These are phyloP conservation scores for Phataginus tetradactyla DNA, from an alignment of 2,797 vertebrate genomes.

Conservation along the genomic window DNA sequence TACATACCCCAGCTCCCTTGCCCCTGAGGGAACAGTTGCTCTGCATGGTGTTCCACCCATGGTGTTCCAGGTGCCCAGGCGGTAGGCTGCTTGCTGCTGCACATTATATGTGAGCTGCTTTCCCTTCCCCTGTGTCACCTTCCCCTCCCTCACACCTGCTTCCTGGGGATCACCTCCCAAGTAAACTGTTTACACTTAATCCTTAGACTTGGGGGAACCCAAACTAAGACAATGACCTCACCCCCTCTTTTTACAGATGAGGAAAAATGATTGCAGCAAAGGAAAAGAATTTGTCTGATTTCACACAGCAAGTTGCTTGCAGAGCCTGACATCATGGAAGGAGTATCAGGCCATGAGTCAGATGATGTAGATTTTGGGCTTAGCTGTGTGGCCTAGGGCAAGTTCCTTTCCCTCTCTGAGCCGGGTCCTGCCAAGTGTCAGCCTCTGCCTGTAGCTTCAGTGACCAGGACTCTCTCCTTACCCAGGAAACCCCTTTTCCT, in stretches of 20 bases:
- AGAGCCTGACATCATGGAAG: not conserved
- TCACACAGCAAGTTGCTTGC: not conserved
- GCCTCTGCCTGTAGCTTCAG: not conserved
- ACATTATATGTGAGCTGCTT: not conserved
- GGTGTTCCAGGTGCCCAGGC: not conserved
- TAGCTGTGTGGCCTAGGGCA: not conserved
- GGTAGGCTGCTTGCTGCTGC: not conserved
- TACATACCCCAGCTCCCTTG: rapidly evolving
- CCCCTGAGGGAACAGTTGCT: not conserved
- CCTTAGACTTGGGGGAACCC: not conserved
- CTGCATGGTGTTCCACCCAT: rapidly evolving
- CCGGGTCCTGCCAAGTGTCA: not conserved
- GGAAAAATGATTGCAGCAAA: not conserved
- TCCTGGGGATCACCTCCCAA: not conserved
- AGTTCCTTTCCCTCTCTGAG: not conserved
- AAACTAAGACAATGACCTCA: not conserved
- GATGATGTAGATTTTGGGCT: not conserved
- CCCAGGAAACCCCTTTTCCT: not conserved
- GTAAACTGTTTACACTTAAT: not conserved
- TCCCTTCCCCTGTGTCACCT: not conserved
- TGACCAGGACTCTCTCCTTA: not conserved
- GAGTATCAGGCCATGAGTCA: not conserved
- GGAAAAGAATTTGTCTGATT: not conserved
- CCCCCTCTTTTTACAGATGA: not conserved
- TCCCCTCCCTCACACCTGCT: not conserved